Conservation (phyloP, 2,113 vertebrate species). For the Laterallus jamaicensis region DNA sequence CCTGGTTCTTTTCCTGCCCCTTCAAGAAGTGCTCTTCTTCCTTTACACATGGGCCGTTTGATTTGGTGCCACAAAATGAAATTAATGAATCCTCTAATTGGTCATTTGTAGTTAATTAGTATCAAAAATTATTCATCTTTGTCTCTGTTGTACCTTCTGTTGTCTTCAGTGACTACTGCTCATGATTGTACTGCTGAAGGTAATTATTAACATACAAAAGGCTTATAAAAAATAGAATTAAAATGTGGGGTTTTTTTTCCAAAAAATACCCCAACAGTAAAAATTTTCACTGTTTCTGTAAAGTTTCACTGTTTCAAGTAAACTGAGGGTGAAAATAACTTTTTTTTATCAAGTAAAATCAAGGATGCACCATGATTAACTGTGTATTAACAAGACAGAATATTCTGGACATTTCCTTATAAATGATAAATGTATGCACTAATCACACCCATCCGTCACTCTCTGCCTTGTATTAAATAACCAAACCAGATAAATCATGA, state of each 20-base stretch:
- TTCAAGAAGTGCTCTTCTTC: not conserved
- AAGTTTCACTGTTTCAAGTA: not conserved
- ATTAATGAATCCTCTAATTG: conserved; percentile 9
- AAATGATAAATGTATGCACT: not conserved
- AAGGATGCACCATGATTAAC: not conserved
- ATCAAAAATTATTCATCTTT: conserved; percentile 10
- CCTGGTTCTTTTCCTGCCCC: not conserved
- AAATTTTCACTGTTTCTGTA: not conserved
- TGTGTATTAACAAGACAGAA: not conserved
- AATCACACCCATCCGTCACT: not conserved
- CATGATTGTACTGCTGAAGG: not conserved
- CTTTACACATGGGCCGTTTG: not conserved
- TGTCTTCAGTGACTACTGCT: not conserved
- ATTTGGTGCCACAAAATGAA: conserved; percentile 42
- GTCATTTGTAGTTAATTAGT: conserved; percentile 50
- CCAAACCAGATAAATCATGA: fast-evolving
- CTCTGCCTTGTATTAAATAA: not conserved
- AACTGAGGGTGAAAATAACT: not conserved
- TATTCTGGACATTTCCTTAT: not conserved
- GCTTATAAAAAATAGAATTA: not conserved
- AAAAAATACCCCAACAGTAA: not conserved
- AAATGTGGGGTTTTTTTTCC: not conserved
- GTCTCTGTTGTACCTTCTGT: not conserved
- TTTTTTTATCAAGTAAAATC: not conserved
- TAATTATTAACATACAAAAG: not conserved